Evolutionary conservation across 2,113 vertebrate species (phyloP), one percentile per base, ranked within the genome.

Genomic region (Suncus etruscus): DNA sequence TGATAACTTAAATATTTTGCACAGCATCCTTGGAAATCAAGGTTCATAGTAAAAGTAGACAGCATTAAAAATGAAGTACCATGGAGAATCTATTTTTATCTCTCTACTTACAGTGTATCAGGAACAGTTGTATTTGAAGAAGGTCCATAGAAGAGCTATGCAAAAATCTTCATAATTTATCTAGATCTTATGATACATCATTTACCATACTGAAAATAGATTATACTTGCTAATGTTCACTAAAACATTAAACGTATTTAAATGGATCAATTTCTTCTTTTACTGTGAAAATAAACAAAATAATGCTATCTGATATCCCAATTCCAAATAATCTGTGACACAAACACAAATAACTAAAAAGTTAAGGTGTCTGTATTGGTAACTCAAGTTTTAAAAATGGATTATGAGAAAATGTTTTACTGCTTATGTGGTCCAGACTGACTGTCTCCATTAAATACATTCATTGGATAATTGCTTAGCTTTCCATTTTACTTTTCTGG

Each of bases 391-490:
- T 92, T 61, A 50, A 85, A 95, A 94, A 73, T 8, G 61, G 47
- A 85, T 84, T 95, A 81, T 95, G 75, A 92, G 89, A 95, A 95
- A 91, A 84, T 83, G 47, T 76, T 92, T 95, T 93, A 82, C 51
- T 70, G 50, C 78, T 92, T 91, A 50, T 73, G 48, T 92, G 90
- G 84, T 92, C 90, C 92, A 95, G 95, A 95, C 95, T 94, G 80
- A 88, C 90, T 94, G 95, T 93, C 94, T 96, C 89, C 90, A 94
- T 93, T 93, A 89, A 95, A 93, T 74, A 90, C 92, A 90, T 87
- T 92, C 86, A 87, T 80, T 92, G 87, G 74, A 85, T 96, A 95
- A 92, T 92, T 87, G 91, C 86, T 96, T 91, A 93, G 92, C 74
- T 93, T 94, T 95, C 81, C 91, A 96, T 66, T 93, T 95, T 89